Base-by-base conservation (phyloP, 2,888 invertebrate species). In the Caenorhabditis sinica region DNA sequence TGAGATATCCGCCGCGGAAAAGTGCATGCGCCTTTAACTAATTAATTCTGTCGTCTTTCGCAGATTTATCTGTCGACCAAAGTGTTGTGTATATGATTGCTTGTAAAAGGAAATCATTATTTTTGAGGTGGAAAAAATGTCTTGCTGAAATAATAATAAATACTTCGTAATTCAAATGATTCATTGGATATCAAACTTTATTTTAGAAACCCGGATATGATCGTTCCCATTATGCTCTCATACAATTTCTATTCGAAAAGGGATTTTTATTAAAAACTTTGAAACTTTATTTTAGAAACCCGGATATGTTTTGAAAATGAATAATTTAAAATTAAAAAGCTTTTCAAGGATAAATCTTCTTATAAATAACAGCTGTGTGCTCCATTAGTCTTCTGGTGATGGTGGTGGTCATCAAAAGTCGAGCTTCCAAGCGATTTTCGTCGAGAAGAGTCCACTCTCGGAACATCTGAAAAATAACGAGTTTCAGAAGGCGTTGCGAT, bases 401-500 rank as follows among this genome's bases (percentile, higher is more conserved):
- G 23, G 89, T 87, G 1, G 92, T 92, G 53, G 90, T 87, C 92
- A 92, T 92, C 36, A 90, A 79, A 60, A 92, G 86, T 13, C 91
- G 87, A 9, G 91, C 86, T 82, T 92, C 92, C 43, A 92, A 53
- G 23, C 88, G 88, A 23, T 89, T 89, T 83, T 91, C 91, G 56
- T 92, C 91, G 13, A 92, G 82, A 23, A 92, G 85, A 17, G 90
- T 92, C 92, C 92, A 92, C 33, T 91, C 92, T n/a, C 92, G 90
- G 72, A 90, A 88, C 92, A 91, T 92, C 90, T 92, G 63, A 80
- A 88, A 43, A 13, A 20, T 43, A n/a, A n/a, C n/a, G n/a, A n/a
- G n/a, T n/a, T n/a, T n/a, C n/a, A n/a, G n/a, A n/a, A n/a, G n/a
- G n/a, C n/a, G n/a, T n/a, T n/a, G n/a, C n/a, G n/a, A n/a, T n/a